Conservation (phyloP, 2,888 invertebrate genomes). For the Plutella xylostella region DNA sequence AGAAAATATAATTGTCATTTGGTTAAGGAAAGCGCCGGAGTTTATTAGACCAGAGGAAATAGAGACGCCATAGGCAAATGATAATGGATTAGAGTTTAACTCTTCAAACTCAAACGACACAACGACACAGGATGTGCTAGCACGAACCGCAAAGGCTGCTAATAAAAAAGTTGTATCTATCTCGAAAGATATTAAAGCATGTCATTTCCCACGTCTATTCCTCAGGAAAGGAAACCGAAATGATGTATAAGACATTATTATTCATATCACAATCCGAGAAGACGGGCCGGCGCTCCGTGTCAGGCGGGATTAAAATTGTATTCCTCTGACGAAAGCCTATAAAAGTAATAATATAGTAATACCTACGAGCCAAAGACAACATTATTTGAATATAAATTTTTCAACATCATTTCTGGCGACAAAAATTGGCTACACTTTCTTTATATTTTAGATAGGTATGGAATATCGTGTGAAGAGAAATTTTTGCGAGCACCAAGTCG, state of each 20-base stretch:
- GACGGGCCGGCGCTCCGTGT: slow-evolving; percentile 48
- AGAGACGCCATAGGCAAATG: background rate
- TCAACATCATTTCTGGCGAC: too few relatives aligned
- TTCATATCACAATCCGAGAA: slow-evolving; percentile 60
- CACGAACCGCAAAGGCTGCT: background rate
- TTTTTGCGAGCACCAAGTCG: too few relatives aligned
- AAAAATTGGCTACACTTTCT: too few relatives aligned
- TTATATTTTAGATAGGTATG: too few relatives aligned
- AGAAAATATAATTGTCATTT: slow-evolving; percentile 2
- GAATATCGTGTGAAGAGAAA: background rate
- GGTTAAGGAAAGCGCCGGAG: background rate
- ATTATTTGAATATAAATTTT: slow-evolving; percentile 31
- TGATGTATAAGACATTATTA: slow-evolving; percentile 62
- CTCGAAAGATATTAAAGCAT: slow-evolving; percentile 49
- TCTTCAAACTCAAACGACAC: background rate
- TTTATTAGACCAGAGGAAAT: background rate
- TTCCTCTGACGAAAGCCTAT: slow-evolving; percentile 52
- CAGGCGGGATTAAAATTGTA: slow-evolving; percentile 52
- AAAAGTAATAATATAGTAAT: slow-evolving; percentile 47
- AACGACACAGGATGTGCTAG: background rate
- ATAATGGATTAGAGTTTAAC: background rate
- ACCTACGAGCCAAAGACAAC: slow-evolving; percentile 20
- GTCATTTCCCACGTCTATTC: slow-evolving; percentile 61
- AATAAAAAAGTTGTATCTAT: slow-evolving; percentile 21
- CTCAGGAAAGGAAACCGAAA: slow-evolving; percentile 62